Conservation (phyloP, 2,797 vertebrate species). For the Trachops cirrhosus region DNA sequence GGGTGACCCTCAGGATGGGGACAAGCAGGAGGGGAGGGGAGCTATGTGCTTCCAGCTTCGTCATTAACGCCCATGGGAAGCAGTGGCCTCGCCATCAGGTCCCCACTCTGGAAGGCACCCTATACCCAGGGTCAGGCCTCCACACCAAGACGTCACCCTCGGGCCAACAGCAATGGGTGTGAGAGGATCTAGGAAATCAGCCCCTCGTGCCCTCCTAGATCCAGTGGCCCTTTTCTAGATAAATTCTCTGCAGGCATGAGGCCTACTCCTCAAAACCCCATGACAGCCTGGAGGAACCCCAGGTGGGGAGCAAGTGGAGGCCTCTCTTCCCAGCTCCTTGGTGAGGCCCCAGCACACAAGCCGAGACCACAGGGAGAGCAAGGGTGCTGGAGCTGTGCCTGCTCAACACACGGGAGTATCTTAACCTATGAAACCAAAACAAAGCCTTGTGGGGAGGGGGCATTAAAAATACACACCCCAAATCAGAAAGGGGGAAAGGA, state of each 20-base stretch:
- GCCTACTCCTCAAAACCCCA: neutral
- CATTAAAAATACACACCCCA: constrained; percentile 87
- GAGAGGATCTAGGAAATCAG: neutral
- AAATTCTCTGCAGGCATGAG: neutral
- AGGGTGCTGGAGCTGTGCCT: constrained; percentile 52
- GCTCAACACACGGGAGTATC: constrained; percentile 71
- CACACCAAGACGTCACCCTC: neutral
- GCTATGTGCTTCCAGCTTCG: constrained; percentile 89
- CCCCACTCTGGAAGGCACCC: neutral
- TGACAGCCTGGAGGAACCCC: neutral
- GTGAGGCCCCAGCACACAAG: neutral
- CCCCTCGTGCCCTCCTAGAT: neutral
- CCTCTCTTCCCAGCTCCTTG: neutral
- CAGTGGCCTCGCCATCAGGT: neutral
- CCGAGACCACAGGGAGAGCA: constrained; percentile 6
- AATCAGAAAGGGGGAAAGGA: constrained; percentile 79
- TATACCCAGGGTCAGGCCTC: neutral
- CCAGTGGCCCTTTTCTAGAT: neutral
- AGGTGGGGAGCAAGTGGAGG: too few relatives aligned
- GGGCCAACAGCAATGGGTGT: neutral
- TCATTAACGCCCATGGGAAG: constrained; percentile 88
- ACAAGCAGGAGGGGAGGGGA: neutral
- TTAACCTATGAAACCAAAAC: constrained; percentile 80
- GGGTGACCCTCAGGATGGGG: neutral
- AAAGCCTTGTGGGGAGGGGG: neutral